Conservation (phyloP, 2,888 invertebrate genomes). For the Drosophila limbata region DNA sequence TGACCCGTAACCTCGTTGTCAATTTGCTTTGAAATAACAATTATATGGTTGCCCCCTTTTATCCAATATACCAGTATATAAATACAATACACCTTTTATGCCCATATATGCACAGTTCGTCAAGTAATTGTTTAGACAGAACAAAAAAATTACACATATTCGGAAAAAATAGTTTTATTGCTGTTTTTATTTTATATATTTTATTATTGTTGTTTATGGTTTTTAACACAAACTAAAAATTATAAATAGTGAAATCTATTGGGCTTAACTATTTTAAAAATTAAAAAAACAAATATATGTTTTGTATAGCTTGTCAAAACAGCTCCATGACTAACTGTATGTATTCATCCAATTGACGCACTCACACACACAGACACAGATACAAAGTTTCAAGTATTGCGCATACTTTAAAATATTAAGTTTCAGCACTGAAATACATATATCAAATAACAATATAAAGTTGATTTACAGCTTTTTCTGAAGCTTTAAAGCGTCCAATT, state of each 20-base stretch:
- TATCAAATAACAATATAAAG: constrained; percentile 34
- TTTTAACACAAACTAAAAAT: too few relatives aligned
- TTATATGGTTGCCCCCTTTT: not conserved
- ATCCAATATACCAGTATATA: not conserved
- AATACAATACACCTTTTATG: not conserved
- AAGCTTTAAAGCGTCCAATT: constrained; percentile 18
- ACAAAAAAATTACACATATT: not conserved
- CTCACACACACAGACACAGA: not conserved
- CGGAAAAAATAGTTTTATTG: too few relatives aligned
- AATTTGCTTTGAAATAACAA: not conserved
- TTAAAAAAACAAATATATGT: not conserved
- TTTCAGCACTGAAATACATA: constrained; percentile 39
- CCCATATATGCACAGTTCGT: not conserved
- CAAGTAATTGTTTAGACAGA: not conserved
- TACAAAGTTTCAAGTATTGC: not conserved
- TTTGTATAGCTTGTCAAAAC: not conserved
- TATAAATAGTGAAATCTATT: too few relatives aligned
- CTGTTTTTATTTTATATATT: not conserved
- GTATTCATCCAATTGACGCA: not conserved
- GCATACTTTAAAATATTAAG: constrained; percentile 25
- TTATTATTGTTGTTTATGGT: not conserved
- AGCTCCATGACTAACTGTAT: not conserved
- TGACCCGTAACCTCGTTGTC: constrained; percentile 1
- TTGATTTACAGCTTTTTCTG: constrained; percentile 17
- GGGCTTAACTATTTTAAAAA: not conserved